phyloP scores from a whole-genome alignment of 2,888 invertebrate genomes.

The Isoperla grammatica region DNA sequence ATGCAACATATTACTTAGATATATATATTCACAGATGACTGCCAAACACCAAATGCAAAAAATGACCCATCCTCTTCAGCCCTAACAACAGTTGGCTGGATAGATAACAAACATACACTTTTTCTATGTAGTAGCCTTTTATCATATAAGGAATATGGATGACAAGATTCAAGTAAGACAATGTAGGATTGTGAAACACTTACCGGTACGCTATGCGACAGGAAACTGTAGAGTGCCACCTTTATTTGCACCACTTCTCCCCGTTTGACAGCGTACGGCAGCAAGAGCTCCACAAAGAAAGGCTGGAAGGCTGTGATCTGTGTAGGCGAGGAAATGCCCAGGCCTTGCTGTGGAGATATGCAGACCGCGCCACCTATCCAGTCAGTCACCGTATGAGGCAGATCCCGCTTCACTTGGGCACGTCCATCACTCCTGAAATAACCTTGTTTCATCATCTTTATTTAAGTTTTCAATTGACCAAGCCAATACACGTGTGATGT shows the following conservation, averaged over 20 bases:
- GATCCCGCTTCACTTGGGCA: constrained; percentile 40
- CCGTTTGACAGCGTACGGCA: constrained; percentile 60
- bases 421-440: constrained; percentile 41
- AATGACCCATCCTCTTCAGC: too few species aligned
- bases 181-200: constrained; percentile 33
- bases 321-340: constrained; percentile 48
- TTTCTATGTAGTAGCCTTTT: too few species aligned
- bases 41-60: too few species aligned
- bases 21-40: too few species aligned
- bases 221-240: constrained; percentile 66
- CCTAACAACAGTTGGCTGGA: too few species aligned
- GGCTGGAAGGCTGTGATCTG: constrained; percentile 58
- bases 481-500: too few species aligned
- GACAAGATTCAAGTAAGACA: too few species aligned
- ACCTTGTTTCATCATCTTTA: too few species aligned
- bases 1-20: too few species aligned
- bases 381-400: constrained; percentile 58
- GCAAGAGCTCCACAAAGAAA: constrained; percentile 66
- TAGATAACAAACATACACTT: too few species aligned
- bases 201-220: constrained; percentile 63
- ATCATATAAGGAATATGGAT: too few species aligned
- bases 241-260: constrained; percentile 60
- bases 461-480: too few species aligned
- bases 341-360: constrained; percentile 39
- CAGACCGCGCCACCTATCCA: constrained; percentile 54